Percentiles rank a stretch among this genome's conserved stretches.
Evolutionary conservation across 2,888 invertebrate genomes (phyloP).

Genomic region (Aphidius colemani): DNA sequence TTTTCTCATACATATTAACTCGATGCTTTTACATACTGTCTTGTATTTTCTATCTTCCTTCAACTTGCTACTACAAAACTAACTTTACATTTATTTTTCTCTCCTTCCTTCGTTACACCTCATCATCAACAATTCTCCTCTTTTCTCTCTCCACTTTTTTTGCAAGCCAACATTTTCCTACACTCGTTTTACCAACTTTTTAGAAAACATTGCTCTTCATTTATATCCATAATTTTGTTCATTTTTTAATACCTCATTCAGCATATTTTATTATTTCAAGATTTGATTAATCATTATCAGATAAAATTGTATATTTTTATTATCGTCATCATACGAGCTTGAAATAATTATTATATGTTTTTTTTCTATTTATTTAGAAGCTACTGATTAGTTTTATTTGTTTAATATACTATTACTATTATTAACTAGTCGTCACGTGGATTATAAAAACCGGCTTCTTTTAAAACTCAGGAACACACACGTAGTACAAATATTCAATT

Average conservation of each 20-base stretch:
- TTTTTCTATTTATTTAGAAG: too few relatives aligned
- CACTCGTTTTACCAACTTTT: constrained; percentile 47
- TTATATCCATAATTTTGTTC: constrained; percentile 25
- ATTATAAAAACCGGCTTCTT: not conserved
- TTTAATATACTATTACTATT: constrained; percentile 3
- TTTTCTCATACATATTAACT: too few relatives aligned
- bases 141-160: constrained; percentile 2
- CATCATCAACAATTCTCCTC: not conserved
- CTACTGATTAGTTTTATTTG: not conserved
- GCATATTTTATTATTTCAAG: too few relatives aligned
- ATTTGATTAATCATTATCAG: too few relatives aligned
- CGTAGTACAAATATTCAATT: not conserved
- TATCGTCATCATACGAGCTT: too few relatives aligned
- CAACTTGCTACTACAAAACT: constrained; percentile 9
- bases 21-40: constrained; percentile 6
- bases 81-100: too few relatives aligned
- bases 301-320: too few relatives aligned
- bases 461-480: constrained; percentile 18
- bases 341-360: too few relatives aligned
- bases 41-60: constrained; percentile 23
- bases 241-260: too few relatives aligned
- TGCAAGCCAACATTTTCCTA: constrained; percentile 34
- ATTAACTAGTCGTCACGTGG: not conserved
- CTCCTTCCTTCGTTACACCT: too few relatives aligned
- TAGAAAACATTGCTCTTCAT: constrained; percentile 50